Conservation (phyloP, 2,797 vertebrate species). For the Enteromius unitaeniatus region DNA sequence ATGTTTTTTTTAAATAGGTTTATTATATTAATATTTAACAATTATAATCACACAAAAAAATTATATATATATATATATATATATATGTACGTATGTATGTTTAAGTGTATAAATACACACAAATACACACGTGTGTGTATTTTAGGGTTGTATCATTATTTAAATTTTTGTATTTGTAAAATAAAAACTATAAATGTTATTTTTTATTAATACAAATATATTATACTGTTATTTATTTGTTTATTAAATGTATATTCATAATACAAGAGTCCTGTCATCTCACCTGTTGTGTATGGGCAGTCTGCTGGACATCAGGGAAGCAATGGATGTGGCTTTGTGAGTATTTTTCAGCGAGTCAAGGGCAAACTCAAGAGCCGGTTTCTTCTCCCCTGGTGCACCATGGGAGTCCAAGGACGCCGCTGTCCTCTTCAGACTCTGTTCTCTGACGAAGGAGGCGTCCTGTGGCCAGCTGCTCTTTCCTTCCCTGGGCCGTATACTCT, state of each 20-base stretch:
- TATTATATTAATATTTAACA: no score
- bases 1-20: no score
- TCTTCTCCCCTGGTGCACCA: constrained; percentile 77
- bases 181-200: neutral
- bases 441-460: constrained; percentile 18
- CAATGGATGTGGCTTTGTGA: constrained; percentile 67
- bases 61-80: no score
- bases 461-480: constrained; percentile 71
- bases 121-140: no score
- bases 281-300: constrained; percentile 74
- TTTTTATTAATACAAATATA: neutral
- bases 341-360: constrained; percentile 77
- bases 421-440: constrained; percentile 72
- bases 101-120: no score
- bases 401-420: constrained; percentile 60
- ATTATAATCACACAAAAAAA: no score
- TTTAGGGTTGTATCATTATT: neutral
- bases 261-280: neutral
- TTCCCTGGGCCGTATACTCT: constrained; percentile 64
- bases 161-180: neutral
- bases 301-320: constrained; percentile 71
- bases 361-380: constrained; percentile 68
- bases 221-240: neutral
- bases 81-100: no score
- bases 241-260: neutral